phyloP scores from a whole-genome alignment of 2,888 invertebrate genomes.

The Acrobasis consociella region DNA sequence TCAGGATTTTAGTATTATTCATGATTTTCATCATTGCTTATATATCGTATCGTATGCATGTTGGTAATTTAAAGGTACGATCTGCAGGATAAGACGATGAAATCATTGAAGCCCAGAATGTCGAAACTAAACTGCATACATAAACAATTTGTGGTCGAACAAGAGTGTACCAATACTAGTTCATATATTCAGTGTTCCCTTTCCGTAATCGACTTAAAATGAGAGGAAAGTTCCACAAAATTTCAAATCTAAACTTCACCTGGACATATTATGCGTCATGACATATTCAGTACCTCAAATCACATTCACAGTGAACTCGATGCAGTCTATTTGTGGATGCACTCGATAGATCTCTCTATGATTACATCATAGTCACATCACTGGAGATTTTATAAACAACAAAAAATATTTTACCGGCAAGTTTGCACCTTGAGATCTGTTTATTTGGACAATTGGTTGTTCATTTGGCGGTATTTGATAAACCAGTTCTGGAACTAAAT shows the following conservation, averaged over 20 bases:
- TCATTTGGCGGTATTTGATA: too few relatives aligned
- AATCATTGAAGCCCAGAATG: conserved; percentile 3
- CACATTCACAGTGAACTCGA: conserved; percentile 14
- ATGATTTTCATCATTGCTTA: background rate
- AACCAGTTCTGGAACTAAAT: too few relatives aligned
- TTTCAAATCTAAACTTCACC: conserved; percentile 24
- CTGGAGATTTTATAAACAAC: too few relatives aligned
- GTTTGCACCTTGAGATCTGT: too few relatives aligned
- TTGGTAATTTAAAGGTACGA: background rate
- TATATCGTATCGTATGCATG: too few relatives aligned
- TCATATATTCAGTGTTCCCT: conserved; percentile 18
- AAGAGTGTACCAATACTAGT: conserved; percentile 1
- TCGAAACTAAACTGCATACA: conserved; percentile 16
- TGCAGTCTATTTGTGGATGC: conserved; percentile 11
- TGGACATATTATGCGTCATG: conserved; percentile 20
- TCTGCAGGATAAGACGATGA: too few relatives aligned
- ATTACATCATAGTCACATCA: background rate
- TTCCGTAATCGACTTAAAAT: conserved; percentile 17
- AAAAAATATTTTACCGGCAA: too few relatives aligned
- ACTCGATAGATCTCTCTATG: background rate
- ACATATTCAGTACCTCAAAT: conserved; percentile 18
- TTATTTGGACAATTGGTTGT: too few relatives aligned
- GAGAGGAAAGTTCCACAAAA: conserved; percentile 21
- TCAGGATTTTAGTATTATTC: background rate
- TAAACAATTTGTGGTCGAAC: conserved; percentile 12